phyloP scores from a whole-genome alignment of 2,888 invertebrate genomes.

The Camptogramma bilineatum region DNA sequence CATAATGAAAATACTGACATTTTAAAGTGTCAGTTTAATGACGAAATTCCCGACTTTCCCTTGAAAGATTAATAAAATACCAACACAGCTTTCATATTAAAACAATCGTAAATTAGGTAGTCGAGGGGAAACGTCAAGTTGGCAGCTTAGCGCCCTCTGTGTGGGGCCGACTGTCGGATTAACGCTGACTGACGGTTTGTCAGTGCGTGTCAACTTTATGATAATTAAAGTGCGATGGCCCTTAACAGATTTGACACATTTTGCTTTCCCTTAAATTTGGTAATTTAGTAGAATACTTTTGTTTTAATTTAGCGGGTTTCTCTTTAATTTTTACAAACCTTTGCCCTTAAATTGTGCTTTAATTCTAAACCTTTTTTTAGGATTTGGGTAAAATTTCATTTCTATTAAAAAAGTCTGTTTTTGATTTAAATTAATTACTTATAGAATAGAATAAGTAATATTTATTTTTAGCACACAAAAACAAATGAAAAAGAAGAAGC shows the following conservation, averaged over 20 bases:
- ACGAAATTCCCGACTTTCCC: slow-evolving; percentile 35
- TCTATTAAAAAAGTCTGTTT: too few relatives aligned
- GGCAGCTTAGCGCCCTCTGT: slow-evolving; percentile 53
- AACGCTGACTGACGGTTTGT: slow-evolving; percentile 69
- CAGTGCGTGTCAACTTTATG: slow-evolving; percentile 66
- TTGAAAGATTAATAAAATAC: slow-evolving; percentile 41
- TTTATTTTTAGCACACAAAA: too few relatives aligned
- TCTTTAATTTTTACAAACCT: not conserved
- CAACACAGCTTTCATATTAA: slow-evolving; percentile 43
- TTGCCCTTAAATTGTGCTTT: not conserved
- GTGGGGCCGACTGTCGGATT: slow-evolving; percentile 70
- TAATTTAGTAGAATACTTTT: not conserved
- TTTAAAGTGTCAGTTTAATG: slow-evolving; percentile 1
- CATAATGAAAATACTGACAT: too few relatives aligned
- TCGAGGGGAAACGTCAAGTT: slow-evolving; percentile 51
- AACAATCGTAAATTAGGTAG: slow-evolving; percentile 55
- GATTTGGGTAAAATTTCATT: too few relatives aligned
- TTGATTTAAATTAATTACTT: too few relatives aligned
- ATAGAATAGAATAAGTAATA: too few relatives aligned
- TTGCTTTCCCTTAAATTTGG: slow-evolving; percentile 18
- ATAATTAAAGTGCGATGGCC: slow-evolving; percentile 64
- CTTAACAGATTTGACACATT: slow-evolving; percentile 56
- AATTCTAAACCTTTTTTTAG: too few relatives aligned
- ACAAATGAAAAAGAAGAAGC: too few relatives aligned
- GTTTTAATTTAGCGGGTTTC: not conserved